Conservation (phyloP, 2,113 vertebrate species). For the Anoplopoma fimbria region DNA sequence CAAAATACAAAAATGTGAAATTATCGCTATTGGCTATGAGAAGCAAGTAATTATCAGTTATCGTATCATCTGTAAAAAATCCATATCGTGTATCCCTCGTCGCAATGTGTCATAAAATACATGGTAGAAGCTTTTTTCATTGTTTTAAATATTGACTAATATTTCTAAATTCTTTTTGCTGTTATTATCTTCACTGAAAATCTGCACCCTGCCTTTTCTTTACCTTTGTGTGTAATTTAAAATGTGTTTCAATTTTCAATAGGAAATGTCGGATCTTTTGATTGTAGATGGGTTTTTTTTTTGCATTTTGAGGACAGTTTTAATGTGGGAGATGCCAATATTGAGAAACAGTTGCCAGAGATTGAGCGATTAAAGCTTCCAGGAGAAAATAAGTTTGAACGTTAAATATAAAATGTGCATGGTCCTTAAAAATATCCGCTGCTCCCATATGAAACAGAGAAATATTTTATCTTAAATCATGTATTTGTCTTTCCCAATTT, state of each 20-base stretch:
- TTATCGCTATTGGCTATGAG: background rate
- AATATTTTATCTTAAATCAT: slow-evolving; percentile 6
- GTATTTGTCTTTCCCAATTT: background rate
- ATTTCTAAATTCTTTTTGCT: slow-evolving; percentile 42
- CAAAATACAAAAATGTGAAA: background rate
- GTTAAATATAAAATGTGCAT: slow-evolving; percentile 44
- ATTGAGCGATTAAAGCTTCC: background rate
- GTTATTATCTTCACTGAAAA: slow-evolving; percentile 71
- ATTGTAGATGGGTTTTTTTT: slow-evolving; percentile 5
- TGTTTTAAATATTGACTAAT: slow-evolving; percentile 57
- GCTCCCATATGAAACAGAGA: slow-evolving; percentile 29
- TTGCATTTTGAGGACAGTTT: background rate
- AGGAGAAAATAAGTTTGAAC: slow-evolving; percentile 21
- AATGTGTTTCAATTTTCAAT: slow-evolving; percentile 55
- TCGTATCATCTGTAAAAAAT: background rate
- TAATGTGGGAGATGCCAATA: slow-evolving; percentile 38
- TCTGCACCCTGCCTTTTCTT: slow-evolving; percentile 63
- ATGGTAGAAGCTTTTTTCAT: slow-evolving; percentile 38
- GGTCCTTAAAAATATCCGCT: slow-evolving; percentile 30
- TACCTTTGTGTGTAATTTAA: slow-evolving; percentile 48
- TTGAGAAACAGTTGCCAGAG: slow-evolving; percentile 45
- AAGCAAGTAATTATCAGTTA: background rate
- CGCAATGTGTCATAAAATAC: slow-evolving; percentile 25
- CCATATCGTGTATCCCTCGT: background rate
- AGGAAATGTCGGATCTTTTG: slow-evolving; percentile 46